Base-by-base conservation (phyloP, 1,140 invertebrate genomes). In the Aphelinus certus region DNA sequence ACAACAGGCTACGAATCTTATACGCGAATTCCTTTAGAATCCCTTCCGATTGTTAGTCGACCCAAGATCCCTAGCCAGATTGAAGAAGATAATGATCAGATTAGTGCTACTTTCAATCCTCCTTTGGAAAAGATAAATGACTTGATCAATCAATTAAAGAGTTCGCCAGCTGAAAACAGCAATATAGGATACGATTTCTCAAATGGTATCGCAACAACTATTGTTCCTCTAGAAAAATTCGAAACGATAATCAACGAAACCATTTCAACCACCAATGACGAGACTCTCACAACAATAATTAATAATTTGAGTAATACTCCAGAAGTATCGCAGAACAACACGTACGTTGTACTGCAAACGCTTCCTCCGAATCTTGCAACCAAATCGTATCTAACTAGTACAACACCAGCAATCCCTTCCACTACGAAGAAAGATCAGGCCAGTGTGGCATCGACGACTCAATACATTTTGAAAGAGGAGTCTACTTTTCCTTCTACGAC, bases 41-140 rank as follows among this genome's bases (percentile, higher is more conserved):
- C 65, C 9, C 9, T 65, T n/a, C 47, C 70, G 7, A 60, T 65
- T n/a, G 47, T 9, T 7, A 68, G 9, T 10, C 63, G 64, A 3
- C 26, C 70, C 26, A 7, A 60, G 9, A 63, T 42, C n/a, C 56
- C 63, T 48, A 76, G 63, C 56, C 67, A 75, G 60, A 46, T 56
- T 9, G 62, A 53, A 66, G 62, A 66, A 66, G 61, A 65, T 2
- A 7, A 58, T 53, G 65, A 73, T 61, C 9, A 48, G 55, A 49
- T 70, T 1, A 58, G 61, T 49, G n/a, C 2, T 51, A 43, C 58
- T 1, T 66, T 58, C n/a, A 56, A 65, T 65, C 53, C 74, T n/a
- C 63, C 74, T 5, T 65, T 76, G 43, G 74, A 76, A 49, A 76
- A 76, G 56, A 71, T 76, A 55, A 71, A 7, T 47, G 45, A 76